phyloP scores from a whole-genome alignment of 2,797 vertebrate species.

The Platalea minor region DNA sequence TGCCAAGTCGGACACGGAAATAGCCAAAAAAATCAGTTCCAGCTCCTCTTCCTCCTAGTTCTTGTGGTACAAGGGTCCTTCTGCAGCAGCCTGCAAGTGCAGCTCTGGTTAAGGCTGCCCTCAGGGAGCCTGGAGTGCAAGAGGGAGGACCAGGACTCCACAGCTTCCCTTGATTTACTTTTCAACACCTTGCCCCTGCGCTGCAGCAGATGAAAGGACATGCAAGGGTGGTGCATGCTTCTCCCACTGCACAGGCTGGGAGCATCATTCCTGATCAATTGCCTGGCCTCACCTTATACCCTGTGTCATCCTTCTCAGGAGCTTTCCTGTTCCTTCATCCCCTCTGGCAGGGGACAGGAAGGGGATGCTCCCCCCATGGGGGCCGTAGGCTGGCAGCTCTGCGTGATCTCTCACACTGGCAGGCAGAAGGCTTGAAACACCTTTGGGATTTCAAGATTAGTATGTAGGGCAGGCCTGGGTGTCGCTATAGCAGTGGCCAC shows the following conservation, averaged over 20 bases:
- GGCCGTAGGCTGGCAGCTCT: neutral
- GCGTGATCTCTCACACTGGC: neutral
- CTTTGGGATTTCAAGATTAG: neutral
- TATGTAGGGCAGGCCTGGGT: neutral
- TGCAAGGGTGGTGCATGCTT: neutral
- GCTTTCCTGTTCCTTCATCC: neutral
- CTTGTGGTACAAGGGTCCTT: neutral
- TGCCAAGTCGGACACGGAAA: constrained; percentile 89
- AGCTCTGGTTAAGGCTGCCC: neutral
- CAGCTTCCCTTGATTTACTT: neutral
- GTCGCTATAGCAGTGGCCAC: neutral
- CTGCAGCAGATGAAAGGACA: neutral
- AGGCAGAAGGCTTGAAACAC: neutral
- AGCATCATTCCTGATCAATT: neutral
- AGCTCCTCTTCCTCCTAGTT: constrained; percentile 83
- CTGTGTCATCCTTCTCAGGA: neutral
- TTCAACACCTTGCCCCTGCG: neutral
- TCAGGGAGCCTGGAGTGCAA: neutral
- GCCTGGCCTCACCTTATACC: neutral
- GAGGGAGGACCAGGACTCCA: neutral
- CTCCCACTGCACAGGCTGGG: neutral
- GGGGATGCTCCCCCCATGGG: neutral
- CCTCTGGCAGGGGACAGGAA: constrained; percentile 4
- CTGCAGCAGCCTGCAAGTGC: neutral
- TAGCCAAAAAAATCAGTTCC: constrained; percentile 90